Evolutionary conservation across 2,797 vertebrate species (phyloP).

Genomic region (Buphagus erythrorhynchus): DNA sequence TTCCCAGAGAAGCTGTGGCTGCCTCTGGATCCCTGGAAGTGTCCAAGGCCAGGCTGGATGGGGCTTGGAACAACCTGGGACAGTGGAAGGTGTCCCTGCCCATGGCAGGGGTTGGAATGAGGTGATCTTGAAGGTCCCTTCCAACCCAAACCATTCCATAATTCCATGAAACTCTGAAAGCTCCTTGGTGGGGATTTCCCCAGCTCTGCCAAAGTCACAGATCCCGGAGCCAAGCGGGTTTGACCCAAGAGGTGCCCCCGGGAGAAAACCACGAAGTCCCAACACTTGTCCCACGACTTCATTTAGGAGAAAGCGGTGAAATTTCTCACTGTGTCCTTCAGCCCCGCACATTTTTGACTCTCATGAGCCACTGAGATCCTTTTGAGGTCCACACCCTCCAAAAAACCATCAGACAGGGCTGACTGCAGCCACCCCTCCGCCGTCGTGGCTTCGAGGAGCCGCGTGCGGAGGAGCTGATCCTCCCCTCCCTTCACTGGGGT

Average conservation of each 20-base stretch:
- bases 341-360: rapidly evolving
- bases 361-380: neutral
- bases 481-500: neutral
- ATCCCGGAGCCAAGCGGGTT: neutral
- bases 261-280: neutral
- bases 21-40: neutral
- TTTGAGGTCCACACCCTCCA: neutral
- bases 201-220: neutral
- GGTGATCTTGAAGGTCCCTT: neutral
- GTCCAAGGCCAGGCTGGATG: rapidly evolving
- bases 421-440: neutral
- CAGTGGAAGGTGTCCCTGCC: rapidly evolving
- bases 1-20: neutral
- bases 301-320: rapidly evolving
- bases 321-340: neutral
- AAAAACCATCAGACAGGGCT: neutral
- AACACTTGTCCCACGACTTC: rapidly evolving
- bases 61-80: neutral
- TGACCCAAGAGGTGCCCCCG: neutral
- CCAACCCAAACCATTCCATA: neutral
- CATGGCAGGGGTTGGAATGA: rapidly evolving
- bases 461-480: neutral
- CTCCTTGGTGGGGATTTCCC: neutral
- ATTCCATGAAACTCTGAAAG: neutral
- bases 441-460: neutral